Evolutionary conservation across 2,113 vertebrate genomes (phyloP), one percentile per base, ranked within the genome.

Genomic region (Aspiorhynchus laticeps): DNA sequence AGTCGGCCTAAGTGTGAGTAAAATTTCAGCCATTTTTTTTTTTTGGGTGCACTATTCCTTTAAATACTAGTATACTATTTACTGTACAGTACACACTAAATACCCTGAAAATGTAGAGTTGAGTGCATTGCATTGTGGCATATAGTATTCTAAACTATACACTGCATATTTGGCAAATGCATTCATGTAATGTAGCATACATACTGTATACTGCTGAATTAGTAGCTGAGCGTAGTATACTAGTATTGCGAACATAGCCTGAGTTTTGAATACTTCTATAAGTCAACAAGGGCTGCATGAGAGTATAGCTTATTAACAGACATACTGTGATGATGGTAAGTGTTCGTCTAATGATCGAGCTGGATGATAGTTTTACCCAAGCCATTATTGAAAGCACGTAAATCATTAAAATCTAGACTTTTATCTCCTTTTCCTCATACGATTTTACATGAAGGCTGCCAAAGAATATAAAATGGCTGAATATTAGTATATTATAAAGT

Each of bases 401-500:
- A 33, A 61, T 61, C 56, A 10, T 61, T 61, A 1, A 61, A 61
- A 75, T 88, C 46, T 78, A 51, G 46, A 31, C 61, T 53, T 53
- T 69, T 61, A 38, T 41, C 19, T 43, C 1, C 2, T 59, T 36
- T 5, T 77, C 53, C n/a, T 85, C 15, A 5, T 74, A 73, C 12
- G 31, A 11, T 84, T 85, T 43, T 51, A 80, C 67, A 61, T 5
- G 14, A 33, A 74, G 85, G 67, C 77, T 88, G 88, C 88, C 88
- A 89, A 86, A 86, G 80, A 88, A 84, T 85, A 65, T 26, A 71
- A 71, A 84, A 56, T 43, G 26, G 81, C 65, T 24, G 48, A 77
- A 65, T 67, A 83, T 71, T 53, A 77, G 46, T 28, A 41, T 69
- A 65, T 67, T 85, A 69, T 48, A 12, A 78, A 86, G 79, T 78